A percentile compares a stretch with the other conserved stretches of the same genome.
Evolutionary conservation across 2,797 vertebrate species (phyloP).

Genomic region (Cirrhinus molitorella): DNA sequence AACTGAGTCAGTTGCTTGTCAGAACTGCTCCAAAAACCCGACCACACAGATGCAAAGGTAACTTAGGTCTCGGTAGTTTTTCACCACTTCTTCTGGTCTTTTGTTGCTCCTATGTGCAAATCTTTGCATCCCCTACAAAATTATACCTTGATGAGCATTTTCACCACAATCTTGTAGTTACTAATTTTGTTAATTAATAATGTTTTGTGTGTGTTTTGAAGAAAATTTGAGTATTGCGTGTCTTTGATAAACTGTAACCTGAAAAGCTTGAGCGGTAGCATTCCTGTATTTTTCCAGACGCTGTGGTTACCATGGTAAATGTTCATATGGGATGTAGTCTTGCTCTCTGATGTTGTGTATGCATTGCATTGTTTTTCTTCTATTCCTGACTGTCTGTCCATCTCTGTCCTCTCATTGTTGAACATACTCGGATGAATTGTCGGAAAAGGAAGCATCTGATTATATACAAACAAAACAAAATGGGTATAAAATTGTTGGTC

Average conservation of each 20-base stretch:
- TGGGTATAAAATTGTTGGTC: slow-evolving; percentile 39
- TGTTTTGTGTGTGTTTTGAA: not conserved
- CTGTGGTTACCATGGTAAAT: not conserved
- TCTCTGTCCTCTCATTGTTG: slow-evolving; percentile 50
- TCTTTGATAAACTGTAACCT: not conserved
- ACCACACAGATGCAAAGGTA: slow-evolving; percentile 25
- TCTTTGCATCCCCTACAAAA: not conserved
- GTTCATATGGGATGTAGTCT: not conserved
- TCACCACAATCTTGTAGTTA: not conserved
- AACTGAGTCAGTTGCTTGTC: slow-evolving; percentile 22
- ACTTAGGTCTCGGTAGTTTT: not conserved
- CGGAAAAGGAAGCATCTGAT: slow-evolving; percentile 51
- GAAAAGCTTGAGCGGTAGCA: not conserved
- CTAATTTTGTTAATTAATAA: not conserved
- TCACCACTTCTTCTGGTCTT: not conserved
- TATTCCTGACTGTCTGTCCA: slow-evolving; percentile 34
- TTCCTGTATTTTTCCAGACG: not conserved
- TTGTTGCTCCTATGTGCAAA: not conserved
- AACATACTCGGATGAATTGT: slow-evolving; percentile 36
- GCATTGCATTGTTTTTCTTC: slow-evolving; percentile 21
- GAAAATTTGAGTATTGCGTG: not conserved
- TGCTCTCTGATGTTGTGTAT: slow-evolving; percentile 27
- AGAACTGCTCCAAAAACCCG: not conserved
- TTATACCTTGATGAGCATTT: not conserved
- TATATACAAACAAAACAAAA: slow-evolving; percentile 56